Percentiles rank a stretch among this genome's conserved stretches.
phyloP scores from a whole-genome alignment of 2,888 invertebrate species.

The Pachydiplax longipennis region DNA sequence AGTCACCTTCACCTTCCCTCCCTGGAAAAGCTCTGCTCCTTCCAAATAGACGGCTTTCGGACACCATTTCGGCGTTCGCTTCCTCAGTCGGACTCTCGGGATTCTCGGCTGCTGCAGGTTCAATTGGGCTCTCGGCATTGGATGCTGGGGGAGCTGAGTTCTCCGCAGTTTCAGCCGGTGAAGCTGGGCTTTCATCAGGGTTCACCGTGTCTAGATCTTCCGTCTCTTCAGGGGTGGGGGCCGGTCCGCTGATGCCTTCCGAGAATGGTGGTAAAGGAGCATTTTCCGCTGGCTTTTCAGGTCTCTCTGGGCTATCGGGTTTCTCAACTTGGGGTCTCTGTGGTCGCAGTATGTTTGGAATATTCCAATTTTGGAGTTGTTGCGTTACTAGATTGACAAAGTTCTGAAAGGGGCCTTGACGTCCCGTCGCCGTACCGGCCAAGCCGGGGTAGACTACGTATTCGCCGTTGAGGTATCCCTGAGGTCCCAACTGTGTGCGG shows the following conservation, averaged over 20 bases:
- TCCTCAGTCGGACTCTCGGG: neutral
- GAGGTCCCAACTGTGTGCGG: neutral
- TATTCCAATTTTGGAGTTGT: too few relatives aligned
- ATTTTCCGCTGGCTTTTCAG: neutral
- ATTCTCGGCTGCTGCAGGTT: neutral
- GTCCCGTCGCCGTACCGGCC: neutral
- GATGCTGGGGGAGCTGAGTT: too few relatives aligned
- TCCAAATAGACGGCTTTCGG: neutral
- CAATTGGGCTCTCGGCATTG: neutral
- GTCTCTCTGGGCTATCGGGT: neutral
- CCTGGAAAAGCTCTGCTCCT: neutral
- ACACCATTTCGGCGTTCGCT: neutral
- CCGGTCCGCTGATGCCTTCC: neutral
- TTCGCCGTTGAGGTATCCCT: neutral
- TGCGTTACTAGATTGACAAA: neutral
- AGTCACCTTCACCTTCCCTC: neutral
- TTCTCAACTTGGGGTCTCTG: neutral
- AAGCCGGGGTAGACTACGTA: neutral
- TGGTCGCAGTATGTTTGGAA: neutral
- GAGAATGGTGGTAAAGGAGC: neutral
- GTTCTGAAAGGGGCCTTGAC: neutral
- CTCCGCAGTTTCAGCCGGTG: neutral
- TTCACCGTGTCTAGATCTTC: neutral
- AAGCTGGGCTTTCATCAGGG: neutral
- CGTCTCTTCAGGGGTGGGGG: neutral